These are phyloP conservation scores for Hemiscyllium ocellatum DNA, from an alignment of 2,113 vertebrate species.

Conservation along the genomic window DNA sequence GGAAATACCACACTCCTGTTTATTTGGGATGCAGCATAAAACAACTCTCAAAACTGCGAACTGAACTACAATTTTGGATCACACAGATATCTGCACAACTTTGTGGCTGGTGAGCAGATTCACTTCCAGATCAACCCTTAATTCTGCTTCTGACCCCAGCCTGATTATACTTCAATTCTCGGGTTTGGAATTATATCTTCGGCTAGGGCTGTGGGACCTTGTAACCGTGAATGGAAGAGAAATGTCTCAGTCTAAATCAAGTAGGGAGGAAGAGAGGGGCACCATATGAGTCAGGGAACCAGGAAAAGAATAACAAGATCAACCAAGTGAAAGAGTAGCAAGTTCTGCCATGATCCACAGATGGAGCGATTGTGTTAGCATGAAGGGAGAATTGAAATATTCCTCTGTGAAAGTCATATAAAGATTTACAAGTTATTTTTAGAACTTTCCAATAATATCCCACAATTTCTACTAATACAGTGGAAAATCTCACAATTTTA, in stretches of 20 bases:
- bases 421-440: not conserved
- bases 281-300: not conserved
- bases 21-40: not conserved
- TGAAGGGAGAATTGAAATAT: not conserved
- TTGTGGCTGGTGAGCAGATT: not conserved
- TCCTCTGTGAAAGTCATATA: not conserved
- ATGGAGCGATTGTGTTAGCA: not conserved
- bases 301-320: not conserved
- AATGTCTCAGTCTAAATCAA: not conserved
- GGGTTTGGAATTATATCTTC: not conserved
- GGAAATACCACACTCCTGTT: not conserved
- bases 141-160: too few relatives aligned
- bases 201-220: not conserved
- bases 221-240: not conserved
- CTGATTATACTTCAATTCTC: not conserved
- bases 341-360: not conserved
- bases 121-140: not conserved
- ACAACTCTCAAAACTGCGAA: not conserved
- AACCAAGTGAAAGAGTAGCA: not conserved
- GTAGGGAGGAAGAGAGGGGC: not conserved
- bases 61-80: too few relatives aligned
- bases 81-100: not conserved
- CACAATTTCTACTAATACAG: too few relatives aligned
- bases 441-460: too few relatives aligned
- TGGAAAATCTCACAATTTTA: too few relatives aligned